These are phyloP conservation scores for Allacma fusca DNA, from an alignment of 2,888 invertebrate genomes.

Conservation along the genomic window DNA sequence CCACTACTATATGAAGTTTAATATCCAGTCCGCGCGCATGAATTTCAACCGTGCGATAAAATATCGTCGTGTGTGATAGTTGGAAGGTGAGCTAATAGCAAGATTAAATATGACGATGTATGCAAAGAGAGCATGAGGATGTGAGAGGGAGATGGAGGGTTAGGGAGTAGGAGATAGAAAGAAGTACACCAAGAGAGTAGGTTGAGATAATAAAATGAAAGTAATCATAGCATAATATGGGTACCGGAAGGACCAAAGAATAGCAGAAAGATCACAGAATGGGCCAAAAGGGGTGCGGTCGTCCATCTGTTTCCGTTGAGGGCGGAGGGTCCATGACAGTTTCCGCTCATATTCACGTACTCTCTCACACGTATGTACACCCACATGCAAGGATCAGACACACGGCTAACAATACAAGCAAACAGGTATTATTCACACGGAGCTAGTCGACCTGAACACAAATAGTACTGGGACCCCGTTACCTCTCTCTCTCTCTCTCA, in stretches of 20 bases:
- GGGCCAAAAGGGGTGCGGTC: conserved; percentile 52
- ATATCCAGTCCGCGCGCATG: not conserved
- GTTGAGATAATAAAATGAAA: conserved; percentile 36
- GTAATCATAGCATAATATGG: conserved; percentile 24
- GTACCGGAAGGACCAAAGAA: conserved; percentile 37
- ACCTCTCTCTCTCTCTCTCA: not conserved
- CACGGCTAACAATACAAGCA: not conserved
- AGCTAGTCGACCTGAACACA: conserved; percentile 11
- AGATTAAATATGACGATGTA: not conserved
- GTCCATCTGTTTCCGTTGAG: conserved; percentile 52
- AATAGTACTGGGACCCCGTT: not conserved
- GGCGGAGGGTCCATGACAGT: conserved; percentile 51
- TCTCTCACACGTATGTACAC: conserved; percentile 4
- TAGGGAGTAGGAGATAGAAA: conserved; percentile 17
- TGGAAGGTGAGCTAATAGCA: not conserved
- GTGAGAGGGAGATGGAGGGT: conserved; percentile 9
- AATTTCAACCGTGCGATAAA: not conserved
- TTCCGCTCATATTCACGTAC: conserved; percentile 49
- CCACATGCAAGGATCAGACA: conserved; percentile 13
- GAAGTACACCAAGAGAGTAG: conserved; percentile 1
- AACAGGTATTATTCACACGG: conserved; percentile 13
- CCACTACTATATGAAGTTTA: not conserved
- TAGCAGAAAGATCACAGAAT: conserved; percentile 29
- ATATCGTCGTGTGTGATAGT: not conserved
- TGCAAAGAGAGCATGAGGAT: not conserved